phyloP scores from a whole-genome alignment of 2,113 vertebrate genomes.

The Oxygymnocypris stewartii region DNA sequence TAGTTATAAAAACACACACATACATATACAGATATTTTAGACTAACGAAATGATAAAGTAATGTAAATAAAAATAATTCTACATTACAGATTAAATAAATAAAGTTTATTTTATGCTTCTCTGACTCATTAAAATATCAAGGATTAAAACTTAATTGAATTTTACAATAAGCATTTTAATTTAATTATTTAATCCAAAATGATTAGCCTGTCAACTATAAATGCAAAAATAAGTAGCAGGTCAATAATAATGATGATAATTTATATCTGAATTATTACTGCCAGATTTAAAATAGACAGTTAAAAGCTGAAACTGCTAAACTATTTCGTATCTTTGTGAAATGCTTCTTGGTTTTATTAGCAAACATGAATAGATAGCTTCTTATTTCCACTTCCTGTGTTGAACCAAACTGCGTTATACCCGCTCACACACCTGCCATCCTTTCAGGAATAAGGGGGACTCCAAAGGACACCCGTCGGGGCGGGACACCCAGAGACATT shows the following conservation, averaged over 20 bases:
- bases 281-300: neutral
- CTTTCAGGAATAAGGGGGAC: slow-evolving; percentile 1
- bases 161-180: neutral
- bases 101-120: neutral
- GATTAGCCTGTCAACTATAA: neutral
- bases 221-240: neutral
- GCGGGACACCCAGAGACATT: neutral
- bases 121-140: neutral
- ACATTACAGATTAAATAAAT: neutral
- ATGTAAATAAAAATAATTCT: no score
- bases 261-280: neutral
- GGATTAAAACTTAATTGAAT: neutral
- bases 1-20: no score
- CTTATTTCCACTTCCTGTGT: neutral
- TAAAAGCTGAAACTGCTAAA: neutral
- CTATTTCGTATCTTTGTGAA: neutral
- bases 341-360: neutral
- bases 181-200: neutral
- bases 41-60: neutral
- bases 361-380: neutral
- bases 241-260: neutral
- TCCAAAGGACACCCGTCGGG: slow-evolving; percentile 9
- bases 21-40: neutral
- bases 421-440: neutral
- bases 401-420: neutral